A percentile compares a stretch with the other conserved stretches of the same genome.
Conservation (phyloP, 2,113 vertebrate species). For the Synchiropus splendidus region DNA sequence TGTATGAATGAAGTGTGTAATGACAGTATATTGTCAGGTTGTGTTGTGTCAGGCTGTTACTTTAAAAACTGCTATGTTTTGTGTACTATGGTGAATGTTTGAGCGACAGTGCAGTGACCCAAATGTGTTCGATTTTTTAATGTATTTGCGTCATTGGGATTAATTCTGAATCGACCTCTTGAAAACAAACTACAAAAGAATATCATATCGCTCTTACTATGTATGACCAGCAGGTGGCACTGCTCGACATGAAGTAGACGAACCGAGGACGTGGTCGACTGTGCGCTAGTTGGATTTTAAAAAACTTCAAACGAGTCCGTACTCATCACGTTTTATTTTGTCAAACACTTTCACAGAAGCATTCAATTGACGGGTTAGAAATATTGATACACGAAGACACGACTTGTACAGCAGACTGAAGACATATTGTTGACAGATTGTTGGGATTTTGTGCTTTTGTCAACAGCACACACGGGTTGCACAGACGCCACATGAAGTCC, state of each 20-base stretch:
- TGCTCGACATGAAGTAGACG: background rate
- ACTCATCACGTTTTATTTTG: slow-evolving; percentile 27
- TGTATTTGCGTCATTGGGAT: no score
- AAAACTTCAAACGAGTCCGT: background rate
- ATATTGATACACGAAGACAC: slow-evolving; percentile 22
- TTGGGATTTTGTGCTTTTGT: background rate
- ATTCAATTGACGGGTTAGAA: slow-evolving; percentile 44
- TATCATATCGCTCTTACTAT: background rate
- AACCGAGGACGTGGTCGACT: background rate
- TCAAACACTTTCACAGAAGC: slow-evolving; percentile 28
- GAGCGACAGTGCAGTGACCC: no score
- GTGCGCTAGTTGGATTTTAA: no score
- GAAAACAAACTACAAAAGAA: no score
- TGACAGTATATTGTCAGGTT: no score
- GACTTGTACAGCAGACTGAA: slow-evolving; percentile 15
- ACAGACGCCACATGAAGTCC: slow-evolving; percentile 27
- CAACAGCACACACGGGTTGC: slow-evolving; percentile 21
- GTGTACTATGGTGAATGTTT: no score
- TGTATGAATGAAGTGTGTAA: no score
- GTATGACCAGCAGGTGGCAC: background rate
- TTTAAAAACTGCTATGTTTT: no score
- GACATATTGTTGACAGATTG: slow-evolving; percentile 1
- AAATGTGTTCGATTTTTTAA: no score
- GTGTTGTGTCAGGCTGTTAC: no score
- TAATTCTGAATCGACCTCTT: no score